A percentile compares a stretch with the other conserved stretches of the same genome.
Evolutionary conservation across 2,888 invertebrate species (phyloP).

Genomic region (Phaedon cochleariae): DNA sequence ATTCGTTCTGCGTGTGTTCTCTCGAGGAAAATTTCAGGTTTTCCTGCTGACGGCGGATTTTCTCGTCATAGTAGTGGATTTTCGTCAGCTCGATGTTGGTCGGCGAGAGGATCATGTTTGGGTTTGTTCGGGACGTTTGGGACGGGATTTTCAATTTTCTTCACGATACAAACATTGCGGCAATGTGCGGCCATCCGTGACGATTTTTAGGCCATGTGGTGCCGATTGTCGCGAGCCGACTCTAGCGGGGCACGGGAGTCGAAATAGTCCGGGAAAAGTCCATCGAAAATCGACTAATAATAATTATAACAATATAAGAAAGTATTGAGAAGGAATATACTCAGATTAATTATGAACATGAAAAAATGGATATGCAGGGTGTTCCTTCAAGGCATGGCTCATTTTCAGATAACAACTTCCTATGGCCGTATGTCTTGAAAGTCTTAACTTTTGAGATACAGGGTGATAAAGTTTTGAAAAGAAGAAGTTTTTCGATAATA

Average conservation of each 20-base stretch:
- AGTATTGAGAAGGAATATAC: too few species aligned
- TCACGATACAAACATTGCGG: conserved; percentile 31
- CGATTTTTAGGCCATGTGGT: conserved; percentile 21
- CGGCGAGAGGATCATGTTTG: conserved; percentile 47
- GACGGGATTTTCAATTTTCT: too few species aligned
- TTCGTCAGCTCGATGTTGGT: conserved; percentile 56
- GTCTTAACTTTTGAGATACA: too few species aligned
- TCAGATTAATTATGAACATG: too few species aligned
- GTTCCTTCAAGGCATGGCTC: too few species aligned
- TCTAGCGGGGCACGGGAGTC: not conserved
- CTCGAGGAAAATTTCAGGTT: conserved; percentile 49
- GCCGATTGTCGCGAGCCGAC: too few species aligned
- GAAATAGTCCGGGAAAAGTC: not conserved
- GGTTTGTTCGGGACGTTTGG: not conserved
- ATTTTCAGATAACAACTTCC: too few species aligned
- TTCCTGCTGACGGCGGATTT: conserved; percentile 45
- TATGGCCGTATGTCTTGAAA: too few species aligned
- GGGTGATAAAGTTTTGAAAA: too few species aligned
- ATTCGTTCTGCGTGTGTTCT: conserved; percentile 47
- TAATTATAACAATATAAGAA: too few species aligned
- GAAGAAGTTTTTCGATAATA: too few species aligned
- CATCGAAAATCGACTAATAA: not conserved
- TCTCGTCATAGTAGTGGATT: conserved; percentile 55
- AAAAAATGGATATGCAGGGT: too few species aligned
- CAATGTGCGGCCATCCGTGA: conserved; percentile 15